Evolutionary conservation across 1,140 invertebrate genomes (phyloP).

Genomic region (Rhopalosiphum padi): DNA sequence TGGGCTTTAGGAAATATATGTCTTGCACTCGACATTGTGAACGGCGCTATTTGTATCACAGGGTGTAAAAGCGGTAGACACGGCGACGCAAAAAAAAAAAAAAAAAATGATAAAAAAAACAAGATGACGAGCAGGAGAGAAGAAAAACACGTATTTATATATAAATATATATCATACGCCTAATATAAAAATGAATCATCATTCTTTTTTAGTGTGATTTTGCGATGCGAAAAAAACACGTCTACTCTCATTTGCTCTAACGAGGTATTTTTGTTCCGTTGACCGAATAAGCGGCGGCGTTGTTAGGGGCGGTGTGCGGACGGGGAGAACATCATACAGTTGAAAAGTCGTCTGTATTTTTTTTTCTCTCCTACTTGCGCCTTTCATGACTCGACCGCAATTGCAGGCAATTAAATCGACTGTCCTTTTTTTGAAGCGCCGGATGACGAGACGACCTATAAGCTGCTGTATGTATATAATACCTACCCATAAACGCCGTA

Average conservation of each 20-base stretch:
- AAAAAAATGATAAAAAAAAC: not conserved
- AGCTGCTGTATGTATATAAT: not conserved
- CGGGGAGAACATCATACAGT: constrained; percentile 30
- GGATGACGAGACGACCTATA: not conserved
- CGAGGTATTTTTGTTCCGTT: constrained; percentile 51
- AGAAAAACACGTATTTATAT: not conserved
- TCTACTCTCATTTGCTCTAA: constrained; percentile 33
- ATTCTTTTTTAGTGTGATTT: constrained; percentile 36
- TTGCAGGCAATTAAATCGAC: constrained; percentile 50
- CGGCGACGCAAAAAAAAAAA: not conserved
- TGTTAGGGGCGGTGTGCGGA: not conserved
- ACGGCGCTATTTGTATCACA: not conserved
- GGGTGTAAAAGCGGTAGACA: not conserved
- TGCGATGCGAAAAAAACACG: constrained; percentile 45
- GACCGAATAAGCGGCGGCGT: not conserved
- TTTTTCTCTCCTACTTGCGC: not conserved
- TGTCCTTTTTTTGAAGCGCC: constrained; percentile 9
- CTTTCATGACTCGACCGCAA: not conserved
- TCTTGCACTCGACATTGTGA: not conserved
- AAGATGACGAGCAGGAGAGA: not conserved
- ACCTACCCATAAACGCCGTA: not conserved
- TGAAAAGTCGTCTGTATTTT: constrained; percentile 44
- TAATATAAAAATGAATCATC: not conserved
- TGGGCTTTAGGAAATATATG: not conserved
- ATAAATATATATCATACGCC: not conserved